phyloP scores from a whole-genome alignment of 2,888 invertebrate species.

The Heteromurus nitidus region DNA sequence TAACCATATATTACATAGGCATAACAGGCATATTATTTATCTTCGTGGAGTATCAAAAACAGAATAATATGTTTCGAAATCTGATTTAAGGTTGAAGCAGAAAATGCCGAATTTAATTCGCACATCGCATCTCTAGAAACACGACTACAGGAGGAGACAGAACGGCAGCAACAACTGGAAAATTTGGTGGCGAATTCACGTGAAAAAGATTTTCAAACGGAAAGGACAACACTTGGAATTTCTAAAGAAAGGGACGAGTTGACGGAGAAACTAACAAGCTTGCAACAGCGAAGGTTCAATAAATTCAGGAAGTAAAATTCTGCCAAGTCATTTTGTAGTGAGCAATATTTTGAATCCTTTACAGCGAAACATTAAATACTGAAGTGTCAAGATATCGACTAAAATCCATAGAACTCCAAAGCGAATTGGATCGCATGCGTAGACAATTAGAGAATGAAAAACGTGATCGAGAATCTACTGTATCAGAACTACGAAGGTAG shows the following conservation, averaged over 20 bases:
- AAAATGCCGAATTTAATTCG: constrained; percentile 63
- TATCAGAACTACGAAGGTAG: constrained; percentile 68
- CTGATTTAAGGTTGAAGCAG: constrained; percentile 64
- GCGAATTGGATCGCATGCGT: constrained; percentile 68
- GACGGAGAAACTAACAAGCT: constrained; percentile 40
- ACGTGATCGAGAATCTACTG: constrained; percentile 65
- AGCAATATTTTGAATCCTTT: not conserved
- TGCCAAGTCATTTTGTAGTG: too few relatives aligned
- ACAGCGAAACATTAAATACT: constrained; percentile 68
- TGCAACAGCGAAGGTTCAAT: constrained; percentile 69
- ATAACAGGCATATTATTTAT: not conserved
- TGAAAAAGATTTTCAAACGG: constrained; percentile 68
- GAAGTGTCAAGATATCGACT: constrained; percentile 69
- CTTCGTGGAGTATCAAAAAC: too few relatives aligned
- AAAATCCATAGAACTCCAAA: constrained; percentile 68
- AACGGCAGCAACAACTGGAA: constrained; percentile 64
- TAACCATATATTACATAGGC: too few relatives aligned
- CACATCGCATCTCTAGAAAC: constrained; percentile 59
- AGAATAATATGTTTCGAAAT: constrained; percentile 12
- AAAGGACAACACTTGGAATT: constrained; percentile 51
- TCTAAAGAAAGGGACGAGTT: constrained; percentile 63
- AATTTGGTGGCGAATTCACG: constrained; percentile 60
- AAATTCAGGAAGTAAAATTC: too few relatives aligned
- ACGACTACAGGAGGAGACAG: constrained; percentile 59
- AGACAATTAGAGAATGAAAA: constrained; percentile 70